Percentiles rank a stretch among this genome's conserved stretches.
Conservation (phyloP, 1,140 invertebrate genomes). For the Ips nitidus region DNA sequence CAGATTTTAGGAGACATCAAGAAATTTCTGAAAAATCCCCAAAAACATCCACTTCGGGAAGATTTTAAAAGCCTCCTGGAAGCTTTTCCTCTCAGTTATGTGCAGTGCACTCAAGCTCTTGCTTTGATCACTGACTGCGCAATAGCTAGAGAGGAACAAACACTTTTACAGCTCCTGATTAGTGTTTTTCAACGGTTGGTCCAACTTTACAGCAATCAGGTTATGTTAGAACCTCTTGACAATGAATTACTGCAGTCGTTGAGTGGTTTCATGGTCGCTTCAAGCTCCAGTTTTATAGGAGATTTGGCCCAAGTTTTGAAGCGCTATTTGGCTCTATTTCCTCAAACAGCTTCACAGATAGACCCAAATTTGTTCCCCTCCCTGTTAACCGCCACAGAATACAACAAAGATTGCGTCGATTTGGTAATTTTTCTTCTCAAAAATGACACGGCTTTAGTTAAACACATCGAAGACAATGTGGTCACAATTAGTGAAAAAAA, state of each 20-base stretch:
- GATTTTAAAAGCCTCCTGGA: slow-evolving; percentile 32
- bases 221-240: slow-evolving; percentile 29
- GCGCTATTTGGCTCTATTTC: slow-evolving; percentile 60
- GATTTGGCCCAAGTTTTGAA: slow-evolving; percentile 26
- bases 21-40: slow-evolving; percentile 53
- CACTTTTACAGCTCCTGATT: background rate
- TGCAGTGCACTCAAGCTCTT: background rate
- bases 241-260: slow-evolving; percentile 23
- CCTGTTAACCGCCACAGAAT: slow-evolving; percentile 47
- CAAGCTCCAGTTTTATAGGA: background rate
- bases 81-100: slow-evolving; percentile 31
- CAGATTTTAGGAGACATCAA: slow-evolving; percentile 45
- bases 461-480: slow-evolving; percentile 54
- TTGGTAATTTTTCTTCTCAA: slow-evolving; percentile 56
- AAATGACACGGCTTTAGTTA: slow-evolving; percentile 53
- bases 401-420: slow-evolving; percentile 55
- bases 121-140: too few species aligned
- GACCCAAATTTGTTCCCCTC: slow-evolving; percentile 55
- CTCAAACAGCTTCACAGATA: slow-evolving; percentile 57
- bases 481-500: slow-evolving; percentile 53
- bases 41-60: slow-evolving; percentile 37
- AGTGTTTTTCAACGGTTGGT: slow-evolving; percentile 31
- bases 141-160: background rate
- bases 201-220: slow-evolving; percentile 17
- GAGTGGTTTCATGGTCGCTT: slow-evolving; percentile 22